Evolutionary conservation across 1,140 invertebrate species (phyloP).

Genomic region (Mizuhopecten yessoensis): DNA sequence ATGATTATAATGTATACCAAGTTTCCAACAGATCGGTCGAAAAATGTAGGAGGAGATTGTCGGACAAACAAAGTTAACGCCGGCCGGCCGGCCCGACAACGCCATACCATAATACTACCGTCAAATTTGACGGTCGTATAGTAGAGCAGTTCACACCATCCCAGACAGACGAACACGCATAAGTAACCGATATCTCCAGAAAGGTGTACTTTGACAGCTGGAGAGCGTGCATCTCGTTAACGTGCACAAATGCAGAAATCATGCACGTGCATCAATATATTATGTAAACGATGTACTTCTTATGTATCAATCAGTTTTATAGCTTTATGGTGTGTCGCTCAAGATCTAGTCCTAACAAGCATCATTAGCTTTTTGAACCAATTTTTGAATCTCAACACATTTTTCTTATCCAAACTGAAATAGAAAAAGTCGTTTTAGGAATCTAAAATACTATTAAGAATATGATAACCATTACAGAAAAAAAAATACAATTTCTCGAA

Average conservation of each 20-base stretch:
- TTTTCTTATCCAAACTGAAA: not conserved
- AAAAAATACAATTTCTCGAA: not conserved
- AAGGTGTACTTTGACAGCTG: not conserved
- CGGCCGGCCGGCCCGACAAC: too few relatives aligned
- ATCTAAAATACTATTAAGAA: too few relatives aligned
- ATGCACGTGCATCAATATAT: not conserved
- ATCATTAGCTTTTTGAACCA: not conserved
- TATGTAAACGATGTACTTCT: not conserved
- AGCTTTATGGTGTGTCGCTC: not conserved
- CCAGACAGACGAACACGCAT: not conserved
- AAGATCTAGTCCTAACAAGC: too few relatives aligned
- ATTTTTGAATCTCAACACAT: not conserved
- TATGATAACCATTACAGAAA: too few relatives aligned
- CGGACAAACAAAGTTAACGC: too few relatives aligned
- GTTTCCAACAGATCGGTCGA: too few relatives aligned
- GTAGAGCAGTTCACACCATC: too few relatives aligned
- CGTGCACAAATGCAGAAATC: not conserved
- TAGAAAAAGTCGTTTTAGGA: too few relatives aligned
- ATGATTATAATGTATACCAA: too few relatives aligned
- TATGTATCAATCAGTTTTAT: slow-evolving; percentile 19
- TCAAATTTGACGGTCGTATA: too few relatives aligned
- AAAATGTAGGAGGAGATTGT: too few relatives aligned
- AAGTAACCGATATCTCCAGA: not conserved
- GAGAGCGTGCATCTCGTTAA: not conserved
- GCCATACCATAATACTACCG: too few relatives aligned